Evolutionary conservation across 2,113 vertebrate genomes (phyloP).

Genomic region (Callospermophilus lateralis): DNA sequence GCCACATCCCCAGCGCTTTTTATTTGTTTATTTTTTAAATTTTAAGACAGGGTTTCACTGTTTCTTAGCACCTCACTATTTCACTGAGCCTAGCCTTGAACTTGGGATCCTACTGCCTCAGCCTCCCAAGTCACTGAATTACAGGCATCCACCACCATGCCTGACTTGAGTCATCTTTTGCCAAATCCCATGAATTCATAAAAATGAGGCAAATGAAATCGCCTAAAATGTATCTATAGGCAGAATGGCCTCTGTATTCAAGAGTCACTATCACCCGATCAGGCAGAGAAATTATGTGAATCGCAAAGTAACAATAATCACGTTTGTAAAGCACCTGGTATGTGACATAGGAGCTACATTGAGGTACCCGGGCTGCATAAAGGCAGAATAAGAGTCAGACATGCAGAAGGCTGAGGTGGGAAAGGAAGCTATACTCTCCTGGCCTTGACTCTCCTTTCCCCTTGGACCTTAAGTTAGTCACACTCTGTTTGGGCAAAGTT

Average conservation of each 20-base stretch:
- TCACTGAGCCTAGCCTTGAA: too few relatives aligned
- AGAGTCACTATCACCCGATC: neutral
- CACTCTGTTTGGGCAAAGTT: neutral
- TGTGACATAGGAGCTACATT: neutral
- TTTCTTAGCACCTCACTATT: too few relatives aligned
- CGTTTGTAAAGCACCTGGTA: neutral
- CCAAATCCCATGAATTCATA: neutral
- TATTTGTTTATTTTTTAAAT: too few relatives aligned
- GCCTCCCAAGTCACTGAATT: too few relatives aligned
- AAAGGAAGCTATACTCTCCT: neutral
- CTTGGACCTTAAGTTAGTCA: neutral
- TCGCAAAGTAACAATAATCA: neutral
- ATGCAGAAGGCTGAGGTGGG: neutral
- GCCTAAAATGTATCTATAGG: conserved; percentile 19
- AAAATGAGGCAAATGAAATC: neutral
- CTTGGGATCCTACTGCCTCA: too few relatives aligned
- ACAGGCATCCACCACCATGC: too few relatives aligned
- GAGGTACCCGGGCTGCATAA: neutral
- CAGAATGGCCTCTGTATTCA: neutral
- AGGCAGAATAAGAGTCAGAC: neutral
- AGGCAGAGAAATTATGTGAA: neutral
- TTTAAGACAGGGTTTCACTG: too few relatives aligned
- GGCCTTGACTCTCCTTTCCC: neutral
- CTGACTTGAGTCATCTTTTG: conserved; percentile 23
- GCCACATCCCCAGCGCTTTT: too few relatives aligned